These are phyloP conservation scores for Campodea augens DNA, from an alignment of 1,140 invertebrate species.

Conservation along the genomic window DNA sequence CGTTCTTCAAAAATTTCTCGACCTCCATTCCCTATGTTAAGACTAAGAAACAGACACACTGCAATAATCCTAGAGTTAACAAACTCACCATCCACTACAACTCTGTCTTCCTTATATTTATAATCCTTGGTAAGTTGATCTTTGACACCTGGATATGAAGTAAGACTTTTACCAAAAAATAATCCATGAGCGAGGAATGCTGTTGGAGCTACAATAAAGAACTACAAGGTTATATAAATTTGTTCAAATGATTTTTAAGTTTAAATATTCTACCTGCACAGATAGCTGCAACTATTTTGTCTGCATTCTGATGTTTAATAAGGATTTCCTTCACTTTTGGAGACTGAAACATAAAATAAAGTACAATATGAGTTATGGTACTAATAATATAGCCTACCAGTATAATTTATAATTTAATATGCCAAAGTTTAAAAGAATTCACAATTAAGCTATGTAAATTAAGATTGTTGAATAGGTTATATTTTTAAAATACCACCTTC, in stretches of 20 bases:
- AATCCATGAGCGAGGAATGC: constrained; percentile 69
- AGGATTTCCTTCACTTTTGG: constrained; percentile 51
- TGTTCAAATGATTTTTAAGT: too few species aligned
- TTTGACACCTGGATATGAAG: constrained; percentile 75
- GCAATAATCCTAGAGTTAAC: too few species aligned
- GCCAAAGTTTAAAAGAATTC: too few species aligned
- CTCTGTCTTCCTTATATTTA: constrained; percentile 44
- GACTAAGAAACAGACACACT: too few species aligned
- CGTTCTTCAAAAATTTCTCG: too few species aligned
- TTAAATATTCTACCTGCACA: constrained; percentile 57
- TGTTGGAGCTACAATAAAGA: constrained; percentile 43
- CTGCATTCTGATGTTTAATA: constrained; percentile 51
- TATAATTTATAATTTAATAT: too few species aligned
- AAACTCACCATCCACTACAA: constrained; percentile 60
- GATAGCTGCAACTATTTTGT: constrained; percentile 68
- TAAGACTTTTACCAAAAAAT: constrained; percentile 54
- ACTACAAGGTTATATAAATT: constrained; percentile 2
- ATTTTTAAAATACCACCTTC: too few species aligned
- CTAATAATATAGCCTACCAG: too few species aligned
- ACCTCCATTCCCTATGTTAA: too few species aligned
- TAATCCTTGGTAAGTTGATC: constrained; percentile 42
- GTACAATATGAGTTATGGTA: neutral
- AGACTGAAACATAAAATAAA: constrained; percentile 29
- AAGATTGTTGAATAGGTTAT: too few species aligned
- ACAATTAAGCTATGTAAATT: too few species aligned